A percentile compares a stretch with the other conserved stretches of the same genome.
These are phyloP conservation scores for Lasioglossum zephyrum DNA, from an alignment of 2,888 invertebrate species.

Conservation along the genomic window DNA sequence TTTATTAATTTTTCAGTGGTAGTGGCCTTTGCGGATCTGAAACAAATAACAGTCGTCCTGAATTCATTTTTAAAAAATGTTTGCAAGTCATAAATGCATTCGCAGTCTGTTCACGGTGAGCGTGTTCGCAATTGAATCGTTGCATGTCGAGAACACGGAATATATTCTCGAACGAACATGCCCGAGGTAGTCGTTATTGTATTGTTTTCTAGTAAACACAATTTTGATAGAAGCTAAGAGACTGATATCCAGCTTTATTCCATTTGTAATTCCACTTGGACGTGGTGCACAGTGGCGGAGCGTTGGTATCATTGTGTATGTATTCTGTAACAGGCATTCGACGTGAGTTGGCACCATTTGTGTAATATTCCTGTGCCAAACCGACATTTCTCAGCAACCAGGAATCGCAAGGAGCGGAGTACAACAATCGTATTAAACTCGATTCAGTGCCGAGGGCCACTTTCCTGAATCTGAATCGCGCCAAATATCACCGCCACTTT, in stretches of 20 bases:
- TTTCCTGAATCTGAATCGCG: slow-evolving; percentile 12
- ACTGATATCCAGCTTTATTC: background rate
- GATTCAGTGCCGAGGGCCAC: slow-evolving; percentile 9
- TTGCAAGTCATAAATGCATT: too few species aligned
- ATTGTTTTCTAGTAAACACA: background rate
- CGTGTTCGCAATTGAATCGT: background rate
- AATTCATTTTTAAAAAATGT: too few species aligned
- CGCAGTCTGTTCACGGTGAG: too few species aligned
- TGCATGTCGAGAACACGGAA: background rate
- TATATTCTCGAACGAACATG: background rate
- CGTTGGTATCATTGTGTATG: background rate
- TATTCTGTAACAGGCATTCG: slow-evolving; percentile 7
- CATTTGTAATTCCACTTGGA: slow-evolving; percentile 13
- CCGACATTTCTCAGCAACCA: slow-evolving; percentile 12
- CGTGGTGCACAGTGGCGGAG: background rate
- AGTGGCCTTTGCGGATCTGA: too few species aligned
- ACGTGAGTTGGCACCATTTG: slow-evolving; percentile 13
- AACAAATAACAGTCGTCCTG: too few species aligned
- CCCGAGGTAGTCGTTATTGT: background rate
- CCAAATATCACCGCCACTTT: background rate
- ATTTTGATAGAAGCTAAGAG: background rate
- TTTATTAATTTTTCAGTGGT: too few species aligned
- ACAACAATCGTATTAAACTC: slow-evolving; percentile 17
- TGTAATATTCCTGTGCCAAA: slow-evolving; percentile 15
- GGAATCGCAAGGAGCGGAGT: slow-evolving; percentile 11